These are phyloP conservation scores for Dicrostonyx torquatus DNA, from an alignment of 2,797 vertebrate species.

Conservation along the genomic window DNA sequence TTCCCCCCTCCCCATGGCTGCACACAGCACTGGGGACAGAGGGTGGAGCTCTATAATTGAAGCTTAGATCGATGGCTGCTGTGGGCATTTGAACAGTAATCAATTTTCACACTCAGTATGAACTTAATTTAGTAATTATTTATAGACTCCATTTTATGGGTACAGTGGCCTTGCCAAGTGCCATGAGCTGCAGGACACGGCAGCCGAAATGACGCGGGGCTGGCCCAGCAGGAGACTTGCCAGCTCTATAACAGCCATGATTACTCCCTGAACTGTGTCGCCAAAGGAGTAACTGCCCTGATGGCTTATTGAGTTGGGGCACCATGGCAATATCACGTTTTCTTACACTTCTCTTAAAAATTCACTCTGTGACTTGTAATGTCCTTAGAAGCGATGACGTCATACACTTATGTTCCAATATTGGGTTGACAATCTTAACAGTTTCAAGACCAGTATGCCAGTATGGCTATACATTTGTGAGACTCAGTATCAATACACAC, in stretches of 20 bases:
- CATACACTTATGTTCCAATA: not conserved
- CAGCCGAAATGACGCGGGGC: no score
- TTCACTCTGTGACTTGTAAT: not conserved
- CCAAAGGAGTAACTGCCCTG: not conserved
- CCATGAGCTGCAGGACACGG: not conserved
- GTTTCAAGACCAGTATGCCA: not conserved
- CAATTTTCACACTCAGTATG: not conserved
- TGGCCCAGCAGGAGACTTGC: not conserved
- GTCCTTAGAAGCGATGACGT: not conserved
- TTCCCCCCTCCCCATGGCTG: not conserved
- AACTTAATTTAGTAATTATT: not conserved
- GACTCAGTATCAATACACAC: not conserved
- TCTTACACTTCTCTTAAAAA: not conserved
- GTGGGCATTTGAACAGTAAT: not conserved
- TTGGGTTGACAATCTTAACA: not conserved
- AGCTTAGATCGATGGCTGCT: not conserved
- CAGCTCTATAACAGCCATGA: rapidly evolving
- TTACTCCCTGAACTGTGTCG: not conserved
- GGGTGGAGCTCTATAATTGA: no score
- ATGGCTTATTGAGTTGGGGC: not conserved
- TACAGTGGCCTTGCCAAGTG: not conserved
- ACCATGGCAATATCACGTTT: rapidly evolving
- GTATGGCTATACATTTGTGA: not conserved
- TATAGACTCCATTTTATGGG: not conserved
- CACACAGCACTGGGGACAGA: not conserved